Evolutionary conservation across 2,888 invertebrate genomes (phyloP).

Genomic region (Machimus atricapillus): DNA sequence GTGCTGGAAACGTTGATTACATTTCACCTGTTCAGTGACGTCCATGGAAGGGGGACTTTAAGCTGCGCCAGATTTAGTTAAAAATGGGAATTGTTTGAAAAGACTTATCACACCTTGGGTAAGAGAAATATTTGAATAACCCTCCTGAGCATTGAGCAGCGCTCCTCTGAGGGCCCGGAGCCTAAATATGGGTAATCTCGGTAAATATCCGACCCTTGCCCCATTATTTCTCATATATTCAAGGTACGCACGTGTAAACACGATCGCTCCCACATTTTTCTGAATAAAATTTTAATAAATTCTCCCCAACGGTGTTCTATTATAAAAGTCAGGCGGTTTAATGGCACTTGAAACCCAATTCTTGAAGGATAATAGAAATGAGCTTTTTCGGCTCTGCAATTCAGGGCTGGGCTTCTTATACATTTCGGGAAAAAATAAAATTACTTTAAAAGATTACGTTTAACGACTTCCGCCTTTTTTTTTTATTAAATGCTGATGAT

Average conservation of each 20-base stretch:
- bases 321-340: slow-evolving; percentile 21
- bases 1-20: not conserved
- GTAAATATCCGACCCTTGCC: not conserved
- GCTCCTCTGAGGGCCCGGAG: not conserved
- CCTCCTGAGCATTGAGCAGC: not conserved
- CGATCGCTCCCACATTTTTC: not conserved
- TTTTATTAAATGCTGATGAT: not conserved
- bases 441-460: not conserved
- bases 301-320: slow-evolving; percentile 11
- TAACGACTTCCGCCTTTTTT: not conserved
- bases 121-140: not conserved
- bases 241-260: not conserved
- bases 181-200: not conserved
- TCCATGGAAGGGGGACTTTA: not conserved
- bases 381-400: not conserved
- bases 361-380: slow-evolving; percentile 29
- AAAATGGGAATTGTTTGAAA: not conserved
- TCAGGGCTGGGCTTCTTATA: not conserved
- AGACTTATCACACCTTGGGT: not conserved
- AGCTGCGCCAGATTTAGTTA: not conserved
- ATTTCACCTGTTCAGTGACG: not conserved
- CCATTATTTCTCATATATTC: not conserved
- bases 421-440: not conserved
- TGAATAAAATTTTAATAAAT: slow-evolving; percentile 38
- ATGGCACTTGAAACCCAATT: slow-evolving; percentile 29